A percentile compares a stretch with the other conserved stretches of the same genome.
Evolutionary conservation across 2,888 invertebrate genomes (phyloP).

Genomic region (Meganola albula): DNA sequence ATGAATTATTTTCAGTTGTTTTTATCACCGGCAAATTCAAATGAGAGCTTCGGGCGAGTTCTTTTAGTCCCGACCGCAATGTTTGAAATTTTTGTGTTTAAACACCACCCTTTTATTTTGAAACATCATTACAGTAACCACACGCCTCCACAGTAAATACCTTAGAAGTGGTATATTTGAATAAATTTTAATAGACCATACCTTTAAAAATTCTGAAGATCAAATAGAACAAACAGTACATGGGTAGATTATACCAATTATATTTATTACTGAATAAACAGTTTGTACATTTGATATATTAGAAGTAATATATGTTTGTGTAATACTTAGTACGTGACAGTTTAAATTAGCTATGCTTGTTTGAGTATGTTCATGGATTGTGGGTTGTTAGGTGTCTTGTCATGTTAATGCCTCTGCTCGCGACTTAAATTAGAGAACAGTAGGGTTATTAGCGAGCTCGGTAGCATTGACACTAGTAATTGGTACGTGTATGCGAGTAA

Average conservation of each 20-base stretch:
- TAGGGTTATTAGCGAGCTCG: constrained; percentile 34
- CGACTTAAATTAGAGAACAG: constrained; percentile 32
- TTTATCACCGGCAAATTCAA: constrained; percentile 62
- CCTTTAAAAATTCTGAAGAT: too few species aligned
- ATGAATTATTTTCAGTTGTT: constrained; percentile 73
- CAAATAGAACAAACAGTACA: too few species aligned
- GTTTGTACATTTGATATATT: too few species aligned
- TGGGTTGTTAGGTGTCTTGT: constrained; percentile 52
- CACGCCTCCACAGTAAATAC: not conserved
- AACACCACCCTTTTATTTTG: constrained; percentile 19
- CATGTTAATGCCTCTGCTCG: constrained; percentile 46
- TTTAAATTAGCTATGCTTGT: constrained; percentile 44
- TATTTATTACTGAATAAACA: too few species aligned
- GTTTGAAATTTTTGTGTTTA: constrained; percentile 22
- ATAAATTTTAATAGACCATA: too few species aligned
- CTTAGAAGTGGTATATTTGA: not conserved
- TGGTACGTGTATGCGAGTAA: constrained; percentile 29
- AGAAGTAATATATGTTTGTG: not conserved
- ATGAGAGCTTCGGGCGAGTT: constrained; percentile 42
- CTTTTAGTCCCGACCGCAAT: constrained; percentile 24
- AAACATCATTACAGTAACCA: constrained; percentile 8
- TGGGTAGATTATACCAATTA: too few species aligned
- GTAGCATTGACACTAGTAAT: constrained; percentile 34
- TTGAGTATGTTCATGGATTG: constrained; percentile 27
- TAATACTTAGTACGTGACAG: constrained; percentile 16